Percentiles rank a stretch among this genome's conserved stretches.
phyloP scores from a whole-genome alignment of 2,797 vertebrate genomes.

The Crax fasciolata region DNA sequence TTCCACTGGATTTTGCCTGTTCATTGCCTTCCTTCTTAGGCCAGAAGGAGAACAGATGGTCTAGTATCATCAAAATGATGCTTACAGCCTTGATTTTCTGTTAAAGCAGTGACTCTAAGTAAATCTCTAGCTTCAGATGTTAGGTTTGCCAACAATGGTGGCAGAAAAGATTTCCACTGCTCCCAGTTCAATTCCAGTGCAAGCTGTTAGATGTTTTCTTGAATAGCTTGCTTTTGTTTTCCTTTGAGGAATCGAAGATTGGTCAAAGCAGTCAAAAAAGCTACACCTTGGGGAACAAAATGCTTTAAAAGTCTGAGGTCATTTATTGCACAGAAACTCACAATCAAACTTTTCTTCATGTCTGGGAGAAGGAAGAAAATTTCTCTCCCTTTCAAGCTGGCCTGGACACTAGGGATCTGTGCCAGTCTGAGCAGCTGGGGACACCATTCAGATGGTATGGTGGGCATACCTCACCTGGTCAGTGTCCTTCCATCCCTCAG shows the following conservation, averaged over 20 bases:
- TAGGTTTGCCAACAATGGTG: neutral
- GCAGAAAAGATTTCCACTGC: neutral
- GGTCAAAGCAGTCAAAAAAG: neutral
- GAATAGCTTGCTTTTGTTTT: neutral
- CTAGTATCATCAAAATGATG: neutral
- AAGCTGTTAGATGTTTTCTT: neutral
- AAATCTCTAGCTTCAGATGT: neutral
- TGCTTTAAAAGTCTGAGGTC: neutral
- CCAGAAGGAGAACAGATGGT: neutral
- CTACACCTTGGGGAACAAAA: neutral
- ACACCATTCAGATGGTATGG: neutral
- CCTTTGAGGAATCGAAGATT: neutral
- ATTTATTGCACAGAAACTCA: neutral
- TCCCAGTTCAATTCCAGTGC: neutral
- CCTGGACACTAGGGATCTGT: neutral
- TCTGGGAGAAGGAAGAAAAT: neutral
- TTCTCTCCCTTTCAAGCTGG: neutral
- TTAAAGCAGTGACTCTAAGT: neutral
- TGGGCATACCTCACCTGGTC: neutral
- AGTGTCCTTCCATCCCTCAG: rapidly evolving
- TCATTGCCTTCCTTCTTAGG: neutral
- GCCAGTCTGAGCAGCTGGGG: rapidly evolving
- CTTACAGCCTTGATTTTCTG: neutral
- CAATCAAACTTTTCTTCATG: neutral
- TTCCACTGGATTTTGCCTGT: neutral